Base-by-base conservation (phyloP, 1,140 invertebrate genomes). In the Plectrocnemia conspersa region DNA sequence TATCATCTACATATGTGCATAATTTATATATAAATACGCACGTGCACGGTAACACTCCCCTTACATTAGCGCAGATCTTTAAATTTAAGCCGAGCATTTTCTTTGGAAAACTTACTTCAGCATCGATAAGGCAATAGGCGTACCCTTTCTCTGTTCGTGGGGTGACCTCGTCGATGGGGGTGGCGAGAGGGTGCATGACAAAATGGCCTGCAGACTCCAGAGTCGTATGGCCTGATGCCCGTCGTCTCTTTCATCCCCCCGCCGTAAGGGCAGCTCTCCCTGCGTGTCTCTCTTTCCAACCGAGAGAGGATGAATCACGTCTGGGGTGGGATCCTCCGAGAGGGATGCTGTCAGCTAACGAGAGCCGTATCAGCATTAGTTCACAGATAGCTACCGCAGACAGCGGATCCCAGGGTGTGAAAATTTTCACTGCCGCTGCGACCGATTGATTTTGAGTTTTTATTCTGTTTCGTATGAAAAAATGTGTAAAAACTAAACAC, bases 151-250 rank as follows among this genome's bases (percentile, higher is more conserved):
- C 53, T 24, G 19, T 24, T 24, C 5, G 11, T 16, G 35, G 41
- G 45, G 40, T 25, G 46, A 50, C 35, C 21, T 27, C 19, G 19
- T 38, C 10, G 19, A 13, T 7, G 18, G 45, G 42, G 42, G 16
- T 18, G 42, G 40, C 21, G 55, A 55, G 35, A 42, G 47, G 27
- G 35, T 46, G 52, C 52, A 54, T 61, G 59, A 61, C 59, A 61
- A 61, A 61, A 61, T 61, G 59, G 59, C 59, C 52, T 61, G 59
- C 55, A 52, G 59, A 61, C 59, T 61, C 59, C 52, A 22, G 27
- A 61, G 55, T 56, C 55, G 55, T 45, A 55, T 54, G 33, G 46
- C 52, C 54, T 25, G 22, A 42, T 32, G 16, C 18, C 25, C 32
- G 22, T 46, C 46, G 41, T 57, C 55, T 48, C 55, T 35, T 21